Percentiles rank a stretch among this genome's conserved stretches.
These are phyloP conservation scores for Oreochromis tanganicae DNA, from an alignment of 2,113 vertebrate species.

Conservation along the genomic window DNA sequence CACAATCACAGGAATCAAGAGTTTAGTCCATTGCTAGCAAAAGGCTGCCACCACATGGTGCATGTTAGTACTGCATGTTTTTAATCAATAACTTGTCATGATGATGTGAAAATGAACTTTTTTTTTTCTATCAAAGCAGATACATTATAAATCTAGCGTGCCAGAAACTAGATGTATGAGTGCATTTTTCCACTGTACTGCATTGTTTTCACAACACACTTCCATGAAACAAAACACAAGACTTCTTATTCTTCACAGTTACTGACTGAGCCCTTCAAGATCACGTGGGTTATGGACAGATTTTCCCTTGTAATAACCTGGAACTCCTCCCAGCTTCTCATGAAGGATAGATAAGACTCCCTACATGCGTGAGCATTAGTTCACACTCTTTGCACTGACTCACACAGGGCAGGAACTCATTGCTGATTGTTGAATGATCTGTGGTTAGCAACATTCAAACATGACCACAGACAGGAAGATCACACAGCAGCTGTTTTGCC, in stretches of 20 bases:
- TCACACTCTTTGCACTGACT: not conserved
- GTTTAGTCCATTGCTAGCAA: not conserved
- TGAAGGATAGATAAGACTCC: not conserved
- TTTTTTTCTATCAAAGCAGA: not conserved
- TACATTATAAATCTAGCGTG: not conserved
- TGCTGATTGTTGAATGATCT: not conserved
- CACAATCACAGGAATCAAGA: not conserved
- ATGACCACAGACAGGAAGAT: not conserved
- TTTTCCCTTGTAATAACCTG: not conserved
- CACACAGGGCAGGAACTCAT: not conserved
- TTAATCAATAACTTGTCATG: not conserved
- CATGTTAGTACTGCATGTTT: not conserved
- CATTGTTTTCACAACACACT: not conserved
- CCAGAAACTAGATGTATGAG: not conserved
- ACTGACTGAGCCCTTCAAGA: not conserved
- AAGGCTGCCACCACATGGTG: conserved; percentile 36
- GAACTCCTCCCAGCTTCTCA: not conserved
- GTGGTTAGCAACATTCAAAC: not conserved
- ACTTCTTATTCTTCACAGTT: not conserved
- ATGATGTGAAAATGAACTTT: not conserved
- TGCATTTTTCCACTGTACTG: not conserved
- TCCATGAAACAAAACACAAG: not conserved
- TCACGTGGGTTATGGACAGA: not conserved
- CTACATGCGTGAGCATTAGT: not conserved
- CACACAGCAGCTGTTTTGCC: not conserved